These are phyloP conservation scores for Varanus komodoensis DNA, from an alignment of 2,113 vertebrate genomes.

Conservation along the genomic window DNA sequence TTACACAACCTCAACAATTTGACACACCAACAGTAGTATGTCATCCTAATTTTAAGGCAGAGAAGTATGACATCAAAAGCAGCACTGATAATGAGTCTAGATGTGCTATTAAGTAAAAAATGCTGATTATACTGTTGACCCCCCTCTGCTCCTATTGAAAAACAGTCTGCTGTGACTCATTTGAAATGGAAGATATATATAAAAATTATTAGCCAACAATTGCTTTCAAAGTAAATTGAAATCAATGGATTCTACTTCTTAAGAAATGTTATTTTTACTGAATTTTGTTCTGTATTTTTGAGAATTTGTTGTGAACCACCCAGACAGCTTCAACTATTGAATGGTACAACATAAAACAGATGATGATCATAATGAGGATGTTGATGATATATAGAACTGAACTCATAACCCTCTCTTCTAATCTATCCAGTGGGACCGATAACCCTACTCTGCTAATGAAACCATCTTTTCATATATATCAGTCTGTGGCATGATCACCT, in stretches of 20 bases:
- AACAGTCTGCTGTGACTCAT: background rate
- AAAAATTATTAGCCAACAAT: background rate
- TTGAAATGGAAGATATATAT: background rate
- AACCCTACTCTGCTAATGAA: background rate
- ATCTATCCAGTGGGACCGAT: background rate
- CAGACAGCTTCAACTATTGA: too few species aligned
- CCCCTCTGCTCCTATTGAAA: background rate
- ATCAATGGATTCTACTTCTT: background rate
- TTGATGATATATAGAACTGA: background rate
- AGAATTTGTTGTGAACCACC: too few species aligned
- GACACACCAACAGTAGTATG: background rate
- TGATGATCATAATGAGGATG: too few species aligned
- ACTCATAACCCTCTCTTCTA: background rate
- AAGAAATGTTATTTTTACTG: background rate
- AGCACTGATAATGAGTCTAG: background rate
- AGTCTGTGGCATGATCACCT: background rate
- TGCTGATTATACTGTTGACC: background rate
- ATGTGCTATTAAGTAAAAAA: background rate
- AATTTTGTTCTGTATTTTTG: too few species aligned
- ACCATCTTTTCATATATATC: background rate
- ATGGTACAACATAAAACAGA: too few species aligned
- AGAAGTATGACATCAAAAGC: background rate
- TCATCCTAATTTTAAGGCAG: background rate
- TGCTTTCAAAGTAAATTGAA: constrained; percentile 7
- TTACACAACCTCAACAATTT: background rate